Evolutionary conservation across 2,888 invertebrate species (phyloP).

Genomic region (Cerastis rubricosa): DNA sequence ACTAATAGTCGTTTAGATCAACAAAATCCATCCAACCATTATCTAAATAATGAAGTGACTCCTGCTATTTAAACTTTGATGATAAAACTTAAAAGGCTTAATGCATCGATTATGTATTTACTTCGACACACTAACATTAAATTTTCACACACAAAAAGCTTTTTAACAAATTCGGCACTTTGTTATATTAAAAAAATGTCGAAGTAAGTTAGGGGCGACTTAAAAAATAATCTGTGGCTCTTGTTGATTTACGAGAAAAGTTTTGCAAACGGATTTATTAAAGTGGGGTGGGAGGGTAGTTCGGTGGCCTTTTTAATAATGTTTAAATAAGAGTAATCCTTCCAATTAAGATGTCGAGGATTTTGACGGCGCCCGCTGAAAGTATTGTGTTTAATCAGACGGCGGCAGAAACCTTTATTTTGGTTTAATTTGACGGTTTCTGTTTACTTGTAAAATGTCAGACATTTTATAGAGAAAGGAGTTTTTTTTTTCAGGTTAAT

Average conservation of each 20-base stretch:
- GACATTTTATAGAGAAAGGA: background rate
- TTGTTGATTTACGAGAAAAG: constrained; percentile 72
- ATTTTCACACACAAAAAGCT: constrained; percentile 43
- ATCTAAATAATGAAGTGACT: background rate
- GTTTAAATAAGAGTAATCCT: constrained; percentile 53
- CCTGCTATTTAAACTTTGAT: constrained; percentile 14
- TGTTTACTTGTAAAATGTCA: background rate
- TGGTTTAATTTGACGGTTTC: constrained; percentile 21
- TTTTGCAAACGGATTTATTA: constrained; percentile 68
- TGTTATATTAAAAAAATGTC: constrained; percentile 54
- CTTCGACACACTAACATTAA: constrained; percentile 22
- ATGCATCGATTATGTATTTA: constrained; percentile 11
- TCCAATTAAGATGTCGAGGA: constrained; percentile 52
- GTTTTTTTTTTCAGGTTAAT: background rate
- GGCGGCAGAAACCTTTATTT: constrained; percentile 10
- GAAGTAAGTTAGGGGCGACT: constrained; percentile 53
- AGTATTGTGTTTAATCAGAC: constrained; percentile 31
- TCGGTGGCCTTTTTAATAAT: constrained; percentile 53
- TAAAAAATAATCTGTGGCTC: constrained; percentile 67
- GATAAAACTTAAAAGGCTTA: constrained; percentile 1
- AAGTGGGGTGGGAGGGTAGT: constrained; percentile 47
- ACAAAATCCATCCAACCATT: background rate
- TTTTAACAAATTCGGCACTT: constrained; percentile 52
- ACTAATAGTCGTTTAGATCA: background rate
- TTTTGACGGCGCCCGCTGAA: constrained; percentile 22